phyloP scores from a whole-genome alignment of 2,797 vertebrate genomes.

The Dryobates pubescens region DNA sequence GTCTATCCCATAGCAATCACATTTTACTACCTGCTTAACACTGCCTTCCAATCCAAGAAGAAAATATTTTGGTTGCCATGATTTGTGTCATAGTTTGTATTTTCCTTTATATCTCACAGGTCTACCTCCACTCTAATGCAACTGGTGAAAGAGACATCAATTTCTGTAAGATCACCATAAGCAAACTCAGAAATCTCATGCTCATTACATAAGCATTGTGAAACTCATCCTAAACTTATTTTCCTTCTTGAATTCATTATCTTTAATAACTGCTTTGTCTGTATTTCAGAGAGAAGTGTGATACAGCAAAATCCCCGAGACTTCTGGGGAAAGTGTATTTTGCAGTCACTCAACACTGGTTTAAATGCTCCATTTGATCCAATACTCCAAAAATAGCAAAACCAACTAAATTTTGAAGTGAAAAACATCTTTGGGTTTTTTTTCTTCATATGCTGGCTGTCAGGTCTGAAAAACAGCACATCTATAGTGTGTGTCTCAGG shows the following conservation, averaged over 20 bases:
- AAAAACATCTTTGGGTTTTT: not conserved
- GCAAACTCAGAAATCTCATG: not conserved
- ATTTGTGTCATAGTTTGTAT: not conserved
- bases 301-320: not conserved
- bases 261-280: not conserved
- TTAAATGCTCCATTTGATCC: not conserved
- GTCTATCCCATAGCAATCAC: not conserved
- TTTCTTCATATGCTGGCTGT: not conserved
- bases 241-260: not conserved
- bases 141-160: not conserved
- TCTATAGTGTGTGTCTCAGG: not conserved
- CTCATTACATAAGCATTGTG: not conserved
- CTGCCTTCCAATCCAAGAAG: not conserved
- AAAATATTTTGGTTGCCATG: not conserved
- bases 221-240: not conserved
- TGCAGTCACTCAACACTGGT: not conserved
- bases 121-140: accelerated
- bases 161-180: not conserved
- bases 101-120: not conserved
- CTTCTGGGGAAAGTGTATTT: not conserved
- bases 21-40: not conserved
- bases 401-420: not conserved
- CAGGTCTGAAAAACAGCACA: accelerated
- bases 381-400: not conserved
- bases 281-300: not conserved